Percentiles rank a stretch among this genome's conserved stretches.
These are phyloP conservation scores for Scrobipalpa costella DNA, from an alignment of 2,888 invertebrate species.

Conservation along the genomic window DNA sequence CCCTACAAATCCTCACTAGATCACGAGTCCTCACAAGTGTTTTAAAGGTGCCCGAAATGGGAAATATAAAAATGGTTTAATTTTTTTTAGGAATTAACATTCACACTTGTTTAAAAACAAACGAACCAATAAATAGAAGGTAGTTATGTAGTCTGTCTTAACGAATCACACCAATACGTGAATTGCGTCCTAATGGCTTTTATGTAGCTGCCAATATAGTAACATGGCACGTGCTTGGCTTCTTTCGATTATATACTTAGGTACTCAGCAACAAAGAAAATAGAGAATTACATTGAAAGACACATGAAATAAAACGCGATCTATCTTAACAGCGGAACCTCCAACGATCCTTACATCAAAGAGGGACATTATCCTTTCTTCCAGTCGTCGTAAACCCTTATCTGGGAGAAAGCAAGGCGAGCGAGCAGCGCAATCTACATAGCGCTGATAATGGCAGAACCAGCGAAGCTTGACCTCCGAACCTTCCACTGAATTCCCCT, in stretches of 20 bases:
- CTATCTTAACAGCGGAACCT: slow-evolving; percentile 65
- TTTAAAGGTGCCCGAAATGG: too few relatives aligned
- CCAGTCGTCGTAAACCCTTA: slow-evolving; percentile 73
- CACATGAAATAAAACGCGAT: slow-evolving; percentile 53
- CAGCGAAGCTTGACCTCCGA: slow-evolving; percentile 49
- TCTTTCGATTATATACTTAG: not conserved
- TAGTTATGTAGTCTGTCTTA: slow-evolving; percentile 46
- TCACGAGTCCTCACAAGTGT: too few relatives aligned
- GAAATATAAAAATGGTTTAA: too few relatives aligned
- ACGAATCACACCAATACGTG: slow-evolving; percentile 49
- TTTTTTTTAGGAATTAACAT: too few relatives aligned
- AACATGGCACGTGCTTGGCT: slow-evolving; percentile 45
- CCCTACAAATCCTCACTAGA: too few relatives aligned
- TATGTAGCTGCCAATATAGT: slow-evolving; percentile 34
- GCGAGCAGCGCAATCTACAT: slow-evolving; percentile 76
- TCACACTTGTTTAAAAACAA: too few relatives aligned
- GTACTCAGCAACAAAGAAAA: slow-evolving; percentile 37
- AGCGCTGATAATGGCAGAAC: slow-evolving; percentile 76
- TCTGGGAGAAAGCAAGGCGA: slow-evolving; percentile 74
- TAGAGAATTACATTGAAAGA: slow-evolving; percentile 25
- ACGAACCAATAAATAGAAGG: slow-evolving; percentile 26
- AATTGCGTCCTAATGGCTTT: slow-evolving; percentile 51
- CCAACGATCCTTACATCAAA: slow-evolving; percentile 70
- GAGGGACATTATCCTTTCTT: slow-evolving; percentile 78
- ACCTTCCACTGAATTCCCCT: slow-evolving; percentile 43